Conservation (phyloP, 53 echinoderm and acorn worm genomes). For the Zoroaster sp. region DNA sequence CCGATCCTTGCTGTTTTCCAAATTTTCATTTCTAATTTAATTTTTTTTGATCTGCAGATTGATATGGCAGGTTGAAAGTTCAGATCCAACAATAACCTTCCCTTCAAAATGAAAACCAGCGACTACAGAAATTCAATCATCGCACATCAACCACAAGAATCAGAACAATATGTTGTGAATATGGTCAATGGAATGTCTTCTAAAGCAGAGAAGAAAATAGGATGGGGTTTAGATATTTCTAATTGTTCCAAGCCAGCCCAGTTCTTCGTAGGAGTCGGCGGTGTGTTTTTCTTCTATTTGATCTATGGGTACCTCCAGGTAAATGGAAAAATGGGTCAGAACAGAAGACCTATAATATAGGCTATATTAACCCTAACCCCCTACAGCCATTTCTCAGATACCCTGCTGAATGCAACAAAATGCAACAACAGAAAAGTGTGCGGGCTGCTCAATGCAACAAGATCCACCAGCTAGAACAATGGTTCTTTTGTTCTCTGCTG, state of each 20-base stretch:
- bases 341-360: too few relatives aligned
- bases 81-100: background rate
- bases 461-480: too few relatives aligned
- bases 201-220: background rate
- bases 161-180: background rate
- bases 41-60: background rate
- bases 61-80: background rate
- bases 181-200: background rate
- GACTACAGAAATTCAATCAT: background rate
- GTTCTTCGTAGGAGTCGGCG: conserved; percentile 61
- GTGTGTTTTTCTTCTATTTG: conserved; percentile 80
- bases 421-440: too few relatives aligned
- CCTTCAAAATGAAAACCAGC: background rate
- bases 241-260: conserved; percentile 37
- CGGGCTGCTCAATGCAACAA: too few relatives aligned
- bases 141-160: background rate
- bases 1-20: background rate
- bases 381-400: too few relatives aligned
- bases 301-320: conserved; percentile 86
- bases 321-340: background rate
- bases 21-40: background rate
- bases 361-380: too few relatives aligned
- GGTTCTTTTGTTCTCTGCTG: too few relatives aligned
- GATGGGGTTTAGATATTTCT: background rate
- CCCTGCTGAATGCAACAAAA: too few relatives aligned